These are phyloP conservation scores for Phocides pigmalion DNA, from an alignment of 1,140 invertebrate species.

Conservation along the genomic window DNA sequence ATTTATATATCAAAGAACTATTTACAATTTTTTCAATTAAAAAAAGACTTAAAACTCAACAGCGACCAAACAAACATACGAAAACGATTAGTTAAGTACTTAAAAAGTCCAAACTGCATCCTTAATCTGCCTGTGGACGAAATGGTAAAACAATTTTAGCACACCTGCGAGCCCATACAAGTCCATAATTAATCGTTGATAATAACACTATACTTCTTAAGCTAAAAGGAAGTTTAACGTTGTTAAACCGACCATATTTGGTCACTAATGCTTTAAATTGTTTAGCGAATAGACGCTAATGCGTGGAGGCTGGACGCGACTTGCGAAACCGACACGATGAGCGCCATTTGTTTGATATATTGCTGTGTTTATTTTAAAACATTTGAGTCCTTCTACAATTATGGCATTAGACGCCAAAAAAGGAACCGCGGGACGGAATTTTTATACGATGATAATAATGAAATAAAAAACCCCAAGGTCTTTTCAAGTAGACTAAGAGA, in stretches of 20 bases:
- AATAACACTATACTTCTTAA: conserved; percentile 11
- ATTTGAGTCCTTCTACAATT: neutral
- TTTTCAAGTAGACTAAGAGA: neutral
- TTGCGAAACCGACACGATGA: neutral
- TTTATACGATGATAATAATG: neutral
- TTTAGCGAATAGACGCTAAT: conserved; percentile 5
- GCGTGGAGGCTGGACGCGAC: neutral
- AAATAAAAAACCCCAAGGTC: neutral
- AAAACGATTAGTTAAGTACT: neutral
- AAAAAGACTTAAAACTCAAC: too few species aligned
- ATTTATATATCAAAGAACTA: too few species aligned
- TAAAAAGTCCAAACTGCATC: neutral
- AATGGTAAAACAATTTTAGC: neutral
- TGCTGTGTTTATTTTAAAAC: neutral
- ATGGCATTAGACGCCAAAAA: neutral
- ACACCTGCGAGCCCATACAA: conserved; percentile 13
- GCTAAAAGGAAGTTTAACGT: conserved; percentile 10
- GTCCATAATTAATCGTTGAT: conserved; percentile 18
- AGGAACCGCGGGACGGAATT: neutral
- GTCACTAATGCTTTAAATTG: conserved; percentile 10
- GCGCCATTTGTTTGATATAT: neutral
- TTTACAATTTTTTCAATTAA: too few species aligned
- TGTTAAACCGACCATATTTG: conserved; percentile 8
- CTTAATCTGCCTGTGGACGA: neutral
- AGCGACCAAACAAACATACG: too few species aligned